Base-by-base conservation (phyloP, 2,797 vertebrate species). In the Hipposideros larvatus region DNA sequence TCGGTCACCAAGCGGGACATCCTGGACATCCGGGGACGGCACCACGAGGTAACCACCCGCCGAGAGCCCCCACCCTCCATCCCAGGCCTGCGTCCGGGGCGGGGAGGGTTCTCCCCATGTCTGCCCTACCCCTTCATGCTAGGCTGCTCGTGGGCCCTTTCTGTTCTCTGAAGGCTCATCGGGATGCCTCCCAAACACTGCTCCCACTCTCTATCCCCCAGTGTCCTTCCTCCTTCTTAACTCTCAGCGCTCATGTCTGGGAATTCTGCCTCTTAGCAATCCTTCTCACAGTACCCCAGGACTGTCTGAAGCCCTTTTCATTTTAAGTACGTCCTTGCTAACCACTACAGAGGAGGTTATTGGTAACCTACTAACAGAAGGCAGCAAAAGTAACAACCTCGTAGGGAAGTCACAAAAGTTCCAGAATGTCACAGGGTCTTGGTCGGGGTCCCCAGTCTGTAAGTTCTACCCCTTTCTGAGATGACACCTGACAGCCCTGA, bases 1-100 rank as follows among this genome's bases (percentile, higher is more conserved):
- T 99, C 99, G 70, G 99, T 99, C 94, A 99, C 98, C n/a, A 99
- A 99, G 98, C 99, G 99, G 93, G 99, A 99, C 94, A 99, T 99
- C 84, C 98, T 99, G 97, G 99, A 99, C 65, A 94, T 99, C 80
- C 98, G 98, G 95, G 98, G 99, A 10, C 98, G 99, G 73, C 99
- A 99, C 97, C 98, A 96, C 0, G 99, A 99, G 99, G 99, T 99
- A 98, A 87, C 6, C 2, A 1, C 26, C 7, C 4, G 0, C 22
- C 37, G 41, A 31, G 82, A 46, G 22, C 10, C 43, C 51, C 48
- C 14, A 13, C 7, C 4, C 55, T 21, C 26, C 24, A 1, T 6
- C 1, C 10, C 43, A 31, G 24, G 2, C 41, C 34, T 15, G 63
- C 1, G 1, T 26, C 68, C 15, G 9, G 28, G 18, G 15, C 0